These are phyloP conservation scores for Vesta saturnalis DNA, from an alignment of 2,888 invertebrate species.

Conservation along the genomic window DNA sequence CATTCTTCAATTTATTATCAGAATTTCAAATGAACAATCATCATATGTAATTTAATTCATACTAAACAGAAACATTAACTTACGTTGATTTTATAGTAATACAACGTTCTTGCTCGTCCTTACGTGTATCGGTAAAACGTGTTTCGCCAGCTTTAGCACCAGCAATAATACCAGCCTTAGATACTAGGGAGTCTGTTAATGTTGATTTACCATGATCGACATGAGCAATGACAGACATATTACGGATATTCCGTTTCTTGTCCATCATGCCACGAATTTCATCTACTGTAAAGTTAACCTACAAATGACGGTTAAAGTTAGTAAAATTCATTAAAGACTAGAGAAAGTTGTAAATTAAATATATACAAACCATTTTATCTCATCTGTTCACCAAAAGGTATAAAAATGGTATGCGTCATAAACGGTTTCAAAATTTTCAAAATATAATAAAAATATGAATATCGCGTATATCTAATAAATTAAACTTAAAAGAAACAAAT, in stretches of 20 bases:
- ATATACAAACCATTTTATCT: background rate
- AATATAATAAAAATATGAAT: too few species aligned
- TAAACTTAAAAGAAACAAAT: too few species aligned
- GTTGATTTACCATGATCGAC: conserved; percentile 99
- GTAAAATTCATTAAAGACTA: background rate
- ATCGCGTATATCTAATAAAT: too few species aligned
- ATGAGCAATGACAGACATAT: conserved; percentile 99
- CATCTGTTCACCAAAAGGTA: too few species aligned
- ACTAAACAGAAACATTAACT: conserved; percentile 57
- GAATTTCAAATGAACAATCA: conserved; percentile 64
- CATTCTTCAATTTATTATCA: conserved; percentile 64
- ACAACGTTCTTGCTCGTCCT: conserved; percentile 99
- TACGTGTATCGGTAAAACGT: conserved; percentile 98
- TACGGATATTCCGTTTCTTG: conserved; percentile 99
- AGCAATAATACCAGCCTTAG: conserved; percentile 99
- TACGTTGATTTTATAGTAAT: conserved; percentile 99
- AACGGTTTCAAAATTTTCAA: too few species aligned
- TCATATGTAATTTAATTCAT: conserved; percentile 53
- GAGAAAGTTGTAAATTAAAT: background rate
- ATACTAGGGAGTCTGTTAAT: conserved; percentile 98
- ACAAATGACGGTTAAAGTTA: too few species aligned
- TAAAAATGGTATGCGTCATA: too few species aligned
- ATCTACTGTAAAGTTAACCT: conserved; percentile 99
- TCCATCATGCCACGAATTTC: conserved; percentile 99
- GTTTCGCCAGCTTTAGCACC: conserved; percentile 99